Evolutionary conservation across 2,888 invertebrate genomes (phyloP).

Genomic region (Philereme vetulata): DNA sequence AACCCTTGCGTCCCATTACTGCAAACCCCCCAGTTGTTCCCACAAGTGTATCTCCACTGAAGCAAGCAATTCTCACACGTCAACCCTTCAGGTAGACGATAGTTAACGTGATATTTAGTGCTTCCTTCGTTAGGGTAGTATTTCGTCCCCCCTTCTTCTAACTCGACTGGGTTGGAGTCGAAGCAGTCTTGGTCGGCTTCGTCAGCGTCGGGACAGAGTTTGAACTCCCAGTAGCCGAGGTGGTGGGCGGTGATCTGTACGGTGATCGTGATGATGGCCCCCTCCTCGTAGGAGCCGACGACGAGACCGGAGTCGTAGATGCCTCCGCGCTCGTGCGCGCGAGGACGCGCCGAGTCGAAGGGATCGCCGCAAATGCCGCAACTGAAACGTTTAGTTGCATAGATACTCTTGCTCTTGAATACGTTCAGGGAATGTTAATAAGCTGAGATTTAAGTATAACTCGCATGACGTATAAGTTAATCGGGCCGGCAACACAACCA

Average conservation of each 20-base stretch:
- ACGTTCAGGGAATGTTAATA: background rate
- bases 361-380: slow-evolving; percentile 94
- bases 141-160: slow-evolving; percentile 80
- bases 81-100: slow-evolving; percentile 83
- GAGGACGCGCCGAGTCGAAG: slow-evolving; percentile 87
- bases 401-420: background rate
- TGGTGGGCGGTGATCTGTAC: slow-evolving; percentile 93
- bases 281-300: slow-evolving; percentile 87
- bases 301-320: slow-evolving; percentile 90
- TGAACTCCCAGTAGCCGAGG: slow-evolving; percentile 92
- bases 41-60: slow-evolving; percentile 94
- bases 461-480: too few relatives aligned
- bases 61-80: slow-evolving; percentile 91
- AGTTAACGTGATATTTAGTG: slow-evolving; percentile 87
- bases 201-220: slow-evolving; percentile 88
- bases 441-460: too few relatives aligned
- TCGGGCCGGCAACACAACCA: too few relatives aligned
- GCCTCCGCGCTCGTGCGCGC: slow-evolving; percentile 92
- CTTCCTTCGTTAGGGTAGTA: slow-evolving; percentile 88
- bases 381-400: slow-evolving; percentile 41
- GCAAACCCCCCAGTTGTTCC: slow-evolving; percentile 92
- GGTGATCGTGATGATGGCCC: slow-evolving; percentile 85
- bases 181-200: slow-evolving; percentile 89
- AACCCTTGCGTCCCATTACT: slow-evolving; percentile 87
- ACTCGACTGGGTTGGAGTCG: slow-evolving; percentile 85